A percentile compares a stretch with the other conserved stretches of the same genome.
Conservation (phyloP, 1,140 invertebrate species). For the Solenopsis invicta region DNA sequence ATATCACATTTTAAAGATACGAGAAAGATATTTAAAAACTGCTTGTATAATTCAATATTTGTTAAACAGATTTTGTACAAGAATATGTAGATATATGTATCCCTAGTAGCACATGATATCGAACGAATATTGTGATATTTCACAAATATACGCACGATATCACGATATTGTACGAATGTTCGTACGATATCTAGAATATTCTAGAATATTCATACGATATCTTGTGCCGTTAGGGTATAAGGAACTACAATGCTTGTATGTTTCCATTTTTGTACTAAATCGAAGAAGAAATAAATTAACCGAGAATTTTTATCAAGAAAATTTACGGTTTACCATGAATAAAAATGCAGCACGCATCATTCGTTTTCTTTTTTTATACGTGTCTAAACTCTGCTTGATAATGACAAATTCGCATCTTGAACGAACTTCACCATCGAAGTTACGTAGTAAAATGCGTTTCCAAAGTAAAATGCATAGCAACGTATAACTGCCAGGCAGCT, state of each 20-base stretch:
- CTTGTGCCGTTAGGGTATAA: too few species aligned
- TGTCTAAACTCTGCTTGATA: conserved; percentile 26
- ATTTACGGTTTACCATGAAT: not conserved
- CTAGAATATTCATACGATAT: too few species aligned
- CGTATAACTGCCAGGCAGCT: conserved; percentile 75
- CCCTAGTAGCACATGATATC: too few species aligned
- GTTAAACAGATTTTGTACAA: not conserved
- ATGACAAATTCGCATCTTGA: conserved; percentile 29
- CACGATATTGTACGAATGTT: too few species aligned
- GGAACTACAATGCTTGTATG: not conserved
- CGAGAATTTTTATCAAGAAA: not conserved
- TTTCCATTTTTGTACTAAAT: not conserved
- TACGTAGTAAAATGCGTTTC: conserved; percentile 53
- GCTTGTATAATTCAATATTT: not conserved
- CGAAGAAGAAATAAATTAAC: not conserved
- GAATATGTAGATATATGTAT: not conserved
- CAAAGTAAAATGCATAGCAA: conserved; percentile 76
- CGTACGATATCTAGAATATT: too few species aligned
- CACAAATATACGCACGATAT: too few species aligned
- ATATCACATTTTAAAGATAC: not conserved
- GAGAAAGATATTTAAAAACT: conserved; percentile 15
- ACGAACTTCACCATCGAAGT: conserved; percentile 33
- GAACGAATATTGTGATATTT: too few species aligned
- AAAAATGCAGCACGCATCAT: conserved; percentile 60
- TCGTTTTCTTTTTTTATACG: not conserved